Base-by-base conservation (phyloP, 2,113 vertebrate genomes). In the Pseudolaguvia tuberculata region DNA sequence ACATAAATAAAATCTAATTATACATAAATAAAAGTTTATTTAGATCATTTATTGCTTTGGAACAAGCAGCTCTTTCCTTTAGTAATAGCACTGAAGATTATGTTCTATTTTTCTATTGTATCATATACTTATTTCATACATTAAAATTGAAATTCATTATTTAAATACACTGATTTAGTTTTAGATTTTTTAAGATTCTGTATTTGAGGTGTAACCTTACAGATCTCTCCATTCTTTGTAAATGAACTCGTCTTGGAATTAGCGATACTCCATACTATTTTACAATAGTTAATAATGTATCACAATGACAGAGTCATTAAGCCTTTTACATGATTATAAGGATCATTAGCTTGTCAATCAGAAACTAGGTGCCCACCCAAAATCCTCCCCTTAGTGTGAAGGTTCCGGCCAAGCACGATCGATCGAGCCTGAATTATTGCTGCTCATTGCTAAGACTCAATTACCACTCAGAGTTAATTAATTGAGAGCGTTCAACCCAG, bases 401-500 rank as follows among this genome's bases (percentile, higher is more conserved):
- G 29, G 13, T 73, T 59, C 62, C 21, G 31, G 77, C 81, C 69
- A 78, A 78, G 56, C 78, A 80, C 25, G 29, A 82, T 82, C 78
- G 80, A 80, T 82, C 72, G 72, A 82, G 76, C 78, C 70, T 73
- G 62, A 80, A 66, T 76, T 70, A 82, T 72, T 72, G 61, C 71
- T 77, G 47, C 78, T 77, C 78, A 78, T 77, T 72, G 67, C 75
- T 48, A 63, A 75, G 62, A 68, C 78, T 82, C 81, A 82, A 80
- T 82, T 76, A 82, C 75, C 51, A 50, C 73, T 80, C 76, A 39
- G 72, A 80, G 62, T 56, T 78, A 78, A 82, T 82, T 82, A 80
- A 82, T 80, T 80, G 81, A 82, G 81, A 80, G 76, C 63, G 72
- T 69, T 78, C 75, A 82, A 82, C 81, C 79, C 78, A 27, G 78